Evolutionary conservation across 2,113 vertebrate genomes (phyloP).

Genomic region (Capreolus pygargus): DNA sequence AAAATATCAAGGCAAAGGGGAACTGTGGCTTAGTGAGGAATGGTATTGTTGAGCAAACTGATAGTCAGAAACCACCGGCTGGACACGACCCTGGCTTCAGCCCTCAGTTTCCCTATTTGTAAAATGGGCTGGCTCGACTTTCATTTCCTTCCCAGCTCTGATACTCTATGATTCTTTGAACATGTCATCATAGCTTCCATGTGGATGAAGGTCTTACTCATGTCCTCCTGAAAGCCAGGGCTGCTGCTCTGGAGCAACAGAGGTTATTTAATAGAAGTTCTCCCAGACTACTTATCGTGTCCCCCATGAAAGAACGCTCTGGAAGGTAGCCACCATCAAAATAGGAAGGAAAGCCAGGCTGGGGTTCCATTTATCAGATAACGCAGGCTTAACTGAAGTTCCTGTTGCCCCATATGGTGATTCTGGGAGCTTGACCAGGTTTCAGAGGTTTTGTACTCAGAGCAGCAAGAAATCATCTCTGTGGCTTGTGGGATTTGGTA

Average conservation of each 20-base stretch:
- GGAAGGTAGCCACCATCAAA: conserved; percentile 56
- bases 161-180: not conserved
- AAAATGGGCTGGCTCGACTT: not conserved
- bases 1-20: not conserved
- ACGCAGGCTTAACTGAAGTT: conserved; percentile 30
- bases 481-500: conserved; percentile 42
- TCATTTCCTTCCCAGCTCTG: not conserved
- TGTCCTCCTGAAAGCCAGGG: not conserved
- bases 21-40: not conserved
- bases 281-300: conserved; percentile 28
- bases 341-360: conserved; percentile 48
- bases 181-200: not conserved
- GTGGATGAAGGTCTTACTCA: not conserved
- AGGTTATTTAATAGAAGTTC: conserved; percentile 26
- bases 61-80: not conserved
- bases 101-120: not conserved
- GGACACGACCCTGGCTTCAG: not conserved
- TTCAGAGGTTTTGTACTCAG: conserved; percentile 29
- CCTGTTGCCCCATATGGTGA: conserved; percentile 31
- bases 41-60: not conserved
- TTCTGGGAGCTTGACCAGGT: conserved; percentile 34
- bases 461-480: conserved; percentile 36
- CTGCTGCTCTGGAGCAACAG: not conserved
- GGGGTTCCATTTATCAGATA: conserved; percentile 51
- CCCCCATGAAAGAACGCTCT: conserved; percentile 41